A percentile compares a stretch with the other conserved stretches of the same genome.
These are phyloP conservation scores for Neodiprion virginianus DNA, from an alignment of 1,140 invertebrate species.

Conservation along the genomic window DNA sequence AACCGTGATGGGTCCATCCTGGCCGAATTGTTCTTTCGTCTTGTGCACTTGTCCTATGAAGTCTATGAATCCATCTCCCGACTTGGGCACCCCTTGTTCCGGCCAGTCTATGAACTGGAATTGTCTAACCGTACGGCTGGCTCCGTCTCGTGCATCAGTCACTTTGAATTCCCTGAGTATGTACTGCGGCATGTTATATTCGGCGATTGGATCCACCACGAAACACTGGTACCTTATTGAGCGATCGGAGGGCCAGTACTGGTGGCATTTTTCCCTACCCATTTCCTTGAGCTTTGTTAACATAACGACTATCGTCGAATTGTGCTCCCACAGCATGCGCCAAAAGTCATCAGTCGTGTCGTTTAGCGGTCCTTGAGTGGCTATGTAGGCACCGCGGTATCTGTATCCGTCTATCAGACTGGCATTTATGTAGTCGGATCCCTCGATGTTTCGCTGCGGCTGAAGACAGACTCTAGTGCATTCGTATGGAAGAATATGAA, in stretches of 20 bases:
- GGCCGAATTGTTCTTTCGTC: slow-evolving; percentile 99
- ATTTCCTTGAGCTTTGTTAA: slow-evolving; percentile 97
- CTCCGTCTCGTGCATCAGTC: slow-evolving; percentile 91
- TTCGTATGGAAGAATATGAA: slow-evolving; percentile 98
- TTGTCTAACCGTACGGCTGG: slow-evolving; percentile 94
- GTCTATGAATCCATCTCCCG: slow-evolving; percentile 97
- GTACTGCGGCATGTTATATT: slow-evolving; percentile 99
- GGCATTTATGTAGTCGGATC: slow-evolving; percentile 99
- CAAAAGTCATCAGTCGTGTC: slow-evolving; percentile 99
- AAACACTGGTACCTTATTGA: slow-evolving; percentile 96
- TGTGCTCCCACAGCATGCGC: slow-evolving; percentile 99
- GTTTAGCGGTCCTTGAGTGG: slow-evolving; percentile 94
- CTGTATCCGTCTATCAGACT: slow-evolving; percentile 96
- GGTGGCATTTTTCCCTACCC: slow-evolving; percentile 97
- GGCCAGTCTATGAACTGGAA: slow-evolving; percentile 99
- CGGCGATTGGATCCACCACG: slow-evolving; percentile 98
- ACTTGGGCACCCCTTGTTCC: slow-evolving; percentile 97
- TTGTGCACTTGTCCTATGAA: slow-evolving; percentile 99
- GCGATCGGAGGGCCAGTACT: slow-evolving; percentile 98
- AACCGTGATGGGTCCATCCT: slow-evolving; percentile 98
- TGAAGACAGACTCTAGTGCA: slow-evolving; percentile 93
- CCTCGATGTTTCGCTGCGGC: slow-evolving; percentile 90
- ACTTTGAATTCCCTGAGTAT: slow-evolving; percentile 99
- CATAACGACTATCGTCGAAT: slow-evolving; percentile 99
- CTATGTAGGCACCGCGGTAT: slow-evolving; percentile 94